Base-by-base conservation (phyloP, 2,113 vertebrate species). In the Rutilus rutilus region DNA sequence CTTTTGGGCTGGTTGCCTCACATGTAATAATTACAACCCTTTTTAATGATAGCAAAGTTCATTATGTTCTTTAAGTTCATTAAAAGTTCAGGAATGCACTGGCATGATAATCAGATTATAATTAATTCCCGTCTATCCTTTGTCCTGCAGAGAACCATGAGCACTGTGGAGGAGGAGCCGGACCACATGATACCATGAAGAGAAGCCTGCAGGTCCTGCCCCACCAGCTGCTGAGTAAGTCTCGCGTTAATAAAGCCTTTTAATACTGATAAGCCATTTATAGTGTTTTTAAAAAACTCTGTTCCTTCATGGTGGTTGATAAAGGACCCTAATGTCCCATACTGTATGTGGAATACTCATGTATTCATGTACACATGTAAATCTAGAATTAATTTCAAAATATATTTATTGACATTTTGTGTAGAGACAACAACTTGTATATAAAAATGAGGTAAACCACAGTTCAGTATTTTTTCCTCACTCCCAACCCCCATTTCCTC, bases 181-280 rank as follows among this genome's bases (percentile, higher is more conserved):
- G 97, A 98, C 94, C 96, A 97, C 95, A 98, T 97, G 96, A 97
- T 98, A 99, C 97, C 98, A 99, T 99, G 98, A 99, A 99, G 98
- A 98, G 96, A 96, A 97, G 97, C 94, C 97, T 96, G 96, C 97
- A 96, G 96, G 97, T 96, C 96, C 97, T 98, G 96, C 96, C 94
- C 96, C 96, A 96, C 95, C 97, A 97, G 97, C 97, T 98, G 94
- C 96, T 98, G 96, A 96, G 98, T 99, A 96, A 97, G 98, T 97
- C 7, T 77, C 19, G 10, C 47, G 6, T 52, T 50, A 85, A 27
- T 30, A 23, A 45, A 76, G 3, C 50, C 50, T 25, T 60, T 62
- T 42, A 36, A 79, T 21, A 62, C 77, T n/a, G 2, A 50, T 45
- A 9, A 45, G 45, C 59, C 65, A 77, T 54, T 77, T 54, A 77